Base-by-base conservation (phyloP, 2,888 invertebrate species). In the Lithophane socia region DNA sequence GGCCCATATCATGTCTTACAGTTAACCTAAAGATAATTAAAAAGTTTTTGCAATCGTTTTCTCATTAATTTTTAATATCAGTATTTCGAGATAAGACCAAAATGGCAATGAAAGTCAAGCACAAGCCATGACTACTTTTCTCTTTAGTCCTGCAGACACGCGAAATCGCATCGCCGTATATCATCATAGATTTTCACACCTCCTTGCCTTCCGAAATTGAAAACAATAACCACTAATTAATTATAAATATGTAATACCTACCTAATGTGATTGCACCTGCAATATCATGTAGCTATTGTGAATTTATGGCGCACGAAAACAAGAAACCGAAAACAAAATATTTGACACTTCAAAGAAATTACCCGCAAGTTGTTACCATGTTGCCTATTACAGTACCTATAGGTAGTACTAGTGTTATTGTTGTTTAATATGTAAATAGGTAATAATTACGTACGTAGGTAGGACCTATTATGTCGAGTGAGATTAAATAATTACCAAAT, bases 221-320 rank as follows among this genome's bases (percentile, higher is more conserved):
- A 10, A 54, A 66, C 16, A 65, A 70, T 58, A 52, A 29, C n/a
- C 8, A 64, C 42, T 69, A 77, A 42, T 49, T 47, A 13, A 8
- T 54, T 44, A 49, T 44, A 37, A 24, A 52, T 66, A 60, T n/a
- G 21, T 9, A 37, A 63, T 29, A 69, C 24, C 42, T 70, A 44
- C 21, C n/a, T 70, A 24, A 29, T 58, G 42, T 42, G 3, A 66
- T 72, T 73, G 24, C 42, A 49, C 44, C 37, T 49, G 13, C 24
- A 52, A 66, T 52, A 65, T 47, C 21, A 70, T 77, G 21, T 18
- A 61, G 18, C 18, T 49, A 37, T 68, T 42, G 63, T 24, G n/a
- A 49, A 67, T 63, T 64, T 58, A 42, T 80, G 63, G 68, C 61
- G 63, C 77, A 82, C 52, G 42, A 58, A 71, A 54, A 71, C 82